These are phyloP conservation scores for Hydrocynus forskahlii DNA, from an alignment of 2,797 vertebrate genomes.

Conservation along the genomic window DNA sequence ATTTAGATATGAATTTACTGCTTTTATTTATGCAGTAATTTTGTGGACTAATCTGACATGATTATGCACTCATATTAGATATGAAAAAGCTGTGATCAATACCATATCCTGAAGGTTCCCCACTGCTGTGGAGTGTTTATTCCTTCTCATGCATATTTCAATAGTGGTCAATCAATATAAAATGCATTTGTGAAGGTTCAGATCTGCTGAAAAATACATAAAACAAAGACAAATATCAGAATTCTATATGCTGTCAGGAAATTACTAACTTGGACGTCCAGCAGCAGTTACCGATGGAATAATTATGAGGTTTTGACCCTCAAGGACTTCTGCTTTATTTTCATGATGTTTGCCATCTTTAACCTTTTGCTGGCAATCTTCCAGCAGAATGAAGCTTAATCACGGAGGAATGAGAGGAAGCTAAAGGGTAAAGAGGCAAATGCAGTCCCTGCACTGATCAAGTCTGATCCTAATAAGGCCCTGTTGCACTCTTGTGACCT, in stretches of 20 bases:
- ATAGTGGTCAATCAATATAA: not conserved
- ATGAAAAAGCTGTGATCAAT: too few species aligned
- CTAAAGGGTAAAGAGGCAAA: conserved; percentile 35
- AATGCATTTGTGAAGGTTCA: not conserved
- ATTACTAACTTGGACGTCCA: conserved; percentile 8
- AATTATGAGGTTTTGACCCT: not conserved
- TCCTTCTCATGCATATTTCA: too few species aligned
- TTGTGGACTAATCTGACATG: too few species aligned
- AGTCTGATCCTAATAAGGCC: conserved; percentile 44
- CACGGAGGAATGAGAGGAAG: conserved; percentile 15
- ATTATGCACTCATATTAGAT: not conserved
- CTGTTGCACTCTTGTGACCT: conserved; percentile 44
- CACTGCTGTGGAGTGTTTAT: too few species aligned
- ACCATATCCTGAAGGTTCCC: too few species aligned
- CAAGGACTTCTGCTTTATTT: not conserved
- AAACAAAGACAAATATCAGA: not conserved
- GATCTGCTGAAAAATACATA: not conserved
- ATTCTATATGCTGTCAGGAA: not conserved
- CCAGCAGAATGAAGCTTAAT: conserved; percentile 27
- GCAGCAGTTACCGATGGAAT: not conserved
- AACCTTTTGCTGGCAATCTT: not conserved
- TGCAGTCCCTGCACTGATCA: conserved; percentile 29
- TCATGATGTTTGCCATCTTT: not conserved
- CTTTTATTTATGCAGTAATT: too few species aligned
- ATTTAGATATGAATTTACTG: too few species aligned